Percentiles rank a stretch among this genome's conserved stretches.
These are phyloP conservation scores for Morpho deidamia DNA, from an alignment of 2,888 invertebrate genomes.

Conservation along the genomic window DNA sequence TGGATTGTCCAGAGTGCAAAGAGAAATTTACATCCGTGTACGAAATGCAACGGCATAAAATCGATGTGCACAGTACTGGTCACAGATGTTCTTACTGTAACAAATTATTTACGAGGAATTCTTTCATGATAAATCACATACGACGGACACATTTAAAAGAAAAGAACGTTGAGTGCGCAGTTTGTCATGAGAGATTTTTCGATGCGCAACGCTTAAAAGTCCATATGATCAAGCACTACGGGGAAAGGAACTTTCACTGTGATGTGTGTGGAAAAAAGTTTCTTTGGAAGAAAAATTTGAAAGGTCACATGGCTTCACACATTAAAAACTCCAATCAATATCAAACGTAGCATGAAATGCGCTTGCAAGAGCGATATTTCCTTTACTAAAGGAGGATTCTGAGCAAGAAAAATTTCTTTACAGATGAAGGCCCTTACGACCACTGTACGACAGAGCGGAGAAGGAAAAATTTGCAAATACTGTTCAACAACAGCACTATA, in stretches of 20 bases:
- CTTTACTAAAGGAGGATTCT: slow-evolving; percentile 34
- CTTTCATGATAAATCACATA: slow-evolving; percentile 52
- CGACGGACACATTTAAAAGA: slow-evolving; percentile 55
- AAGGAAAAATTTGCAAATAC: slow-evolving; percentile 57
- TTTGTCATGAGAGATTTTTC: slow-evolving; percentile 53
- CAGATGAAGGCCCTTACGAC: slow-evolving; percentile 58
- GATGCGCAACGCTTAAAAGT: slow-evolving; percentile 46
- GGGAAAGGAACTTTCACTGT: slow-evolving; percentile 73
- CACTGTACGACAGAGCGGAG: slow-evolving; percentile 48
- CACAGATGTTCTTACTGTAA: slow-evolving; percentile 52
- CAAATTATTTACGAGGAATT: slow-evolving; percentile 50
- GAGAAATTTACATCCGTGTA: slow-evolving; percentile 54
- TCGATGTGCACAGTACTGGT: slow-evolving; percentile 44
- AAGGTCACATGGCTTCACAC: slow-evolving; percentile 67
- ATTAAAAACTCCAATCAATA: slow-evolving; percentile 35
- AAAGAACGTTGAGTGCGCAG: slow-evolving; percentile 51
- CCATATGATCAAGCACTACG: slow-evolving; percentile 70
- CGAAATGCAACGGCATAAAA: slow-evolving; percentile 47
- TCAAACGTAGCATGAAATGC: slow-evolving; percentile 22
- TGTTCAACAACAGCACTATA: slow-evolving; percentile 63
- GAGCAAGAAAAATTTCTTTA: slow-evolving; percentile 58
- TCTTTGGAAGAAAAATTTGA: slow-evolving; percentile 76
- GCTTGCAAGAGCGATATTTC: slow-evolving; percentile 5
- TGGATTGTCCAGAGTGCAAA: slow-evolving; percentile 44
- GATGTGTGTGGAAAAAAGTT: slow-evolving; percentile 78